A percentile compares a stretch with the other conserved stretches of the same genome.
These are phyloP conservation scores for Apostichopus californicus DNA, from an alignment of 35 echinoderm and acorn worm species.

Conservation along the genomic window DNA sequence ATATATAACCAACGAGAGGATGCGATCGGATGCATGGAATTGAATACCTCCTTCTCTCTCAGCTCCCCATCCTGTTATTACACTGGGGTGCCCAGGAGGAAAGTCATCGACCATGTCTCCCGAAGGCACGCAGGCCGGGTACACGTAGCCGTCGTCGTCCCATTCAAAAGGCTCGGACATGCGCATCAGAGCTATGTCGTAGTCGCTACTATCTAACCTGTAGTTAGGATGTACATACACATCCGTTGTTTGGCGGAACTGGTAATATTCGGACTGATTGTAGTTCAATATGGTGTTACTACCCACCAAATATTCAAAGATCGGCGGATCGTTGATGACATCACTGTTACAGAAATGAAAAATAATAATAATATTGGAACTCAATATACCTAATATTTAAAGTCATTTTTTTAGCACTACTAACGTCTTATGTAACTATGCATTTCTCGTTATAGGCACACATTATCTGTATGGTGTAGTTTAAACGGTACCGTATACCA, in stretches of 20 bases:
- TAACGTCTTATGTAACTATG: too few relatives aligned
- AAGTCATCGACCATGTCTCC: constrained; percentile 47
- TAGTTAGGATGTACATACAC: constrained; percentile 58
- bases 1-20: too few relatives aligned
- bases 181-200: constrained; percentile 49
- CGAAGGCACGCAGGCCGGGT: constrained; percentile 55
- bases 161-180: constrained; percentile 23
- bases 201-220: constrained; percentile 17
- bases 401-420: too few relatives aligned
- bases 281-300: constrained; percentile 39
- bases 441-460: too few relatives aligned
- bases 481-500: too few relatives aligned
- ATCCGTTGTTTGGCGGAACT: constrained; percentile 42
- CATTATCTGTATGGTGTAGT: too few relatives aligned
- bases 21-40: background rate
- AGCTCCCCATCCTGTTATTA: constrained; percentile 60
- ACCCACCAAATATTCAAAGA: constrained; percentile 53
- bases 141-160: constrained; percentile 27
- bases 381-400: too few relatives aligned
- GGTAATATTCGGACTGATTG: constrained; percentile 32
- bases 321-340: constrained; percentile 56
- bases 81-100: background rate
- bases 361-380: background rate
- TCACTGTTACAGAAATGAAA: background rate
- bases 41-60: constrained; percentile 50